Percentiles rank a stretch among this genome's conserved stretches.
Evolutionary conservation across 1,140 invertebrate genomes (phyloP).

Genomic region (Propsilocerus akamusi): DNA sequence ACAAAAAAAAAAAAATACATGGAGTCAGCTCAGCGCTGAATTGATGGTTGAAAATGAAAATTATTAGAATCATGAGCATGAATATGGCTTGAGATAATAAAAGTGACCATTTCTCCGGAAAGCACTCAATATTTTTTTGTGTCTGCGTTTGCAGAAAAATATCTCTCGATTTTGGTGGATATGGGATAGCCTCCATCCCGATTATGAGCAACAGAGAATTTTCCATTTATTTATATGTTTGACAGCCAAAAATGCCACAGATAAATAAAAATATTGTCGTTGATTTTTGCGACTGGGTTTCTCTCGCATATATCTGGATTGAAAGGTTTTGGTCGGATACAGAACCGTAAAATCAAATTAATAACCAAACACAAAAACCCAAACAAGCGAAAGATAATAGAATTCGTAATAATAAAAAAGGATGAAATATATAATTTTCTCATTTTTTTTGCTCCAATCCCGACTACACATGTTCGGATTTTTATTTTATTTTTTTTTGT

Average conservation of each 20-base stretch:
- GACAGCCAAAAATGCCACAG: not conserved
- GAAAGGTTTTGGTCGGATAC: no score
- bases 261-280: constrained; percentile 3
- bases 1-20: no score
- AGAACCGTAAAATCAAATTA: not conserved
- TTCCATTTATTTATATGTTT: constrained; percentile 3
- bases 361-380: not conserved
- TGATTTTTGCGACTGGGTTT: no score
- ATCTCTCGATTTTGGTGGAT: not conserved
- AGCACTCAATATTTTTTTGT: not conserved
- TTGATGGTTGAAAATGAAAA: no score
- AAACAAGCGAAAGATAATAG: constrained; percentile 1
- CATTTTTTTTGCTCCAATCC: no score
- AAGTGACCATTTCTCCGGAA: not conserved
- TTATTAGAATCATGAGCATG: no score
- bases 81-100: no score
- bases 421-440: not conserved
- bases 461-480: no score
- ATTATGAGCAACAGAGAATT: not conserved
- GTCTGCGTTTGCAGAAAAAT: not conserved
- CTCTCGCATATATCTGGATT: no score
- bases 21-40: no score
- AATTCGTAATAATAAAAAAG: constrained; percentile 4
- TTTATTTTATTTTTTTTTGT: no score
- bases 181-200: not conserved